Conservation (phyloP, 2,888 invertebrate genomes). For the Trichacis sp. region DNA sequence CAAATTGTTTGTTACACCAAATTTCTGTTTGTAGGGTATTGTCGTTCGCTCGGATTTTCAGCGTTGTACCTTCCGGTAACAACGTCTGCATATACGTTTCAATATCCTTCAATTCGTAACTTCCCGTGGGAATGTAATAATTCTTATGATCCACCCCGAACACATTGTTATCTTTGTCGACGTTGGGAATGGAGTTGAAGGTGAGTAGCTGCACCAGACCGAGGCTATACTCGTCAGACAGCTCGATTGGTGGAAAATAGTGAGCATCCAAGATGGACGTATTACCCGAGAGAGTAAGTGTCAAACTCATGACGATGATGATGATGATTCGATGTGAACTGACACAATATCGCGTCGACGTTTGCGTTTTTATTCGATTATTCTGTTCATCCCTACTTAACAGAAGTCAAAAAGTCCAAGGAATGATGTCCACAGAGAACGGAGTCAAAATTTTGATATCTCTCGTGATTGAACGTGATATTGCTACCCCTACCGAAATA, state of each 20-base stretch:
- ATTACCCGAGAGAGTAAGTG: not conserved
- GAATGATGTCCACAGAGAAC: slow-evolving; percentile 17
- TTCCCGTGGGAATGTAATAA: slow-evolving; percentile 50
- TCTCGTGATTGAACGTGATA: slow-evolving; percentile 31
- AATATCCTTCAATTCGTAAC: slow-evolving; percentile 58
- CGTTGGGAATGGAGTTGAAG: slow-evolving; percentile 57
- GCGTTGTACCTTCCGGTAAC: too few species aligned
- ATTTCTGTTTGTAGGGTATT: too few species aligned
- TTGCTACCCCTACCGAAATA: not conserved
- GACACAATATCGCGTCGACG: too few species aligned
- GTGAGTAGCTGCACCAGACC: slow-evolving; percentile 55
- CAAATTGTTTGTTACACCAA: too few species aligned
- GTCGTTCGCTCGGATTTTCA: too few species aligned
- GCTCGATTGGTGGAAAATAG: slow-evolving; percentile 23
- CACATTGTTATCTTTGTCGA: slow-evolving; percentile 56
- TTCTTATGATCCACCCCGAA: slow-evolving; percentile 46
- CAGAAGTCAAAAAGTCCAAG: slow-evolving; percentile 23
- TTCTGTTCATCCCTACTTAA: not conserved
- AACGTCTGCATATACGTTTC: slow-evolving; percentile 35
- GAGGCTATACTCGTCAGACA: slow-evolving; percentile 48
- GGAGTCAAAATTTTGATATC: slow-evolving; percentile 18
- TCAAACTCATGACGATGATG: not conserved
- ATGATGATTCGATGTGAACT: too few species aligned
- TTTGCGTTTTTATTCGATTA: too few species aligned
- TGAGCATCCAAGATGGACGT: not conserved